phyloP scores from a whole-genome alignment of 1,140 invertebrate genomes.

The Thaumatotibia leucotreta region DNA sequence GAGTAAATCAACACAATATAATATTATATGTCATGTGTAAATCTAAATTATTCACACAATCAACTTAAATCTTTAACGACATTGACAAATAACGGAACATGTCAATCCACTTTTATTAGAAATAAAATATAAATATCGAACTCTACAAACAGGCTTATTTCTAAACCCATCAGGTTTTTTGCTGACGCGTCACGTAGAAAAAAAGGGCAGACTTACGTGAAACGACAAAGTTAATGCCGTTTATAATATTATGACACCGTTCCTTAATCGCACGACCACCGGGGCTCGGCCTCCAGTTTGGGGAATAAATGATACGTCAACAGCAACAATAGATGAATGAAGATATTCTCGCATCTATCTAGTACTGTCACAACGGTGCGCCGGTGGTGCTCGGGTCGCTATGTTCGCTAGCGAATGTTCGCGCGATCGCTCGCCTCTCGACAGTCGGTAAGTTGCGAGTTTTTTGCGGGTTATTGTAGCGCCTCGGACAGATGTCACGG shows the following conservation, averaged over 20 bases:
- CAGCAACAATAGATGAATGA: slow-evolving; percentile 57
- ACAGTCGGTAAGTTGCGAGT: slow-evolving; percentile 58
- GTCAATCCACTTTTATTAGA: not conserved
- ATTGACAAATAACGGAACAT: slow-evolving; percentile 10
- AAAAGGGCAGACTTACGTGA: slow-evolving; percentile 26
- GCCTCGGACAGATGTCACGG: slow-evolving; percentile 71
- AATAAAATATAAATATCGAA: not conserved
- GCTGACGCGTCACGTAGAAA: not conserved
- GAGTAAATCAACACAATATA: too few species aligned
- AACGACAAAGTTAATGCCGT: slow-evolving; percentile 46
- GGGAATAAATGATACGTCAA: slow-evolving; percentile 62
- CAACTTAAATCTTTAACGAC: too few species aligned
- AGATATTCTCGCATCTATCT: slow-evolving; percentile 33
- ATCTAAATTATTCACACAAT: too few species aligned
- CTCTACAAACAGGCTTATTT: not conserved
- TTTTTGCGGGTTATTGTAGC: slow-evolving; percentile 72
- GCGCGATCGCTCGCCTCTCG: slow-evolving; percentile 42
- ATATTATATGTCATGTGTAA: too few species aligned
- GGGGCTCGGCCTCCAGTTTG: slow-evolving; percentile 35
- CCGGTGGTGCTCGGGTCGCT: not conserved
- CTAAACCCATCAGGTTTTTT: slow-evolving; percentile 16
- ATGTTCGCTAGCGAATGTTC: slow-evolving; percentile 52
- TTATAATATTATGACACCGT: slow-evolving; percentile 61
- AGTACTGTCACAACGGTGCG: not conserved
- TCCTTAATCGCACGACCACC: slow-evolving; percentile 47